These are phyloP conservation scores for Mormyrops attenuatus DNA, from an alignment of 2,797 vertebrate species.

Conservation along the genomic window DNA sequence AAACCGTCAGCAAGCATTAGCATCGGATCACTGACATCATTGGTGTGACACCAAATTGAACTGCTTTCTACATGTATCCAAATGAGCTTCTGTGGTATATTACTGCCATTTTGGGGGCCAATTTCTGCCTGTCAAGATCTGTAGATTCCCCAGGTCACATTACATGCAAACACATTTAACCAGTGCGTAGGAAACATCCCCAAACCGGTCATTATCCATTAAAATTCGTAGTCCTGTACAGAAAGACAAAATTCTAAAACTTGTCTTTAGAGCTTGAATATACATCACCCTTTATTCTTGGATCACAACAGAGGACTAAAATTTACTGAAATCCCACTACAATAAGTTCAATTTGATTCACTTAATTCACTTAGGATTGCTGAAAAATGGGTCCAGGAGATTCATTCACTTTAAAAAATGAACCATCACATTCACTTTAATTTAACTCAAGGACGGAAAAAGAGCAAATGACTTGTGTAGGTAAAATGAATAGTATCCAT, in stretches of 20 bases:
- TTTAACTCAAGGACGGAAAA: background rate
- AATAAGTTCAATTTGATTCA: constrained; percentile 5
- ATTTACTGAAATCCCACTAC: background rate
- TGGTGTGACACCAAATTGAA: background rate
- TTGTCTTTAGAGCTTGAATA: background rate
- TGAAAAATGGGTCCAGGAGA: background rate
- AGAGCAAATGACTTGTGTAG: background rate
- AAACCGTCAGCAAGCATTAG: background rate
- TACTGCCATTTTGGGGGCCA: background rate
- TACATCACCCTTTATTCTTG: background rate
- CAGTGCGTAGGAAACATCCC: background rate
- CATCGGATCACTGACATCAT: background rate
- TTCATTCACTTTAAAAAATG: constrained; percentile 16
- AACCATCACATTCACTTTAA: background rate
- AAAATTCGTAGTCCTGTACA: background rate
- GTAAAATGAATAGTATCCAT: constrained; percentile 13
- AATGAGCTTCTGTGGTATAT: background rate
- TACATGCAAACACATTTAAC: background rate
- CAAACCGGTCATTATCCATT: background rate
- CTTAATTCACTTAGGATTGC: background rate
- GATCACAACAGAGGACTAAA: background rate
- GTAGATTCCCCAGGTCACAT: background rate
- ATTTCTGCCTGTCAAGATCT: background rate
- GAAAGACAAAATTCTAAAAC: background rate
- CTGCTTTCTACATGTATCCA: background rate